Conservation (phyloP, 2,888 invertebrate species). For the Chrysotoxum bicinctum region DNA sequence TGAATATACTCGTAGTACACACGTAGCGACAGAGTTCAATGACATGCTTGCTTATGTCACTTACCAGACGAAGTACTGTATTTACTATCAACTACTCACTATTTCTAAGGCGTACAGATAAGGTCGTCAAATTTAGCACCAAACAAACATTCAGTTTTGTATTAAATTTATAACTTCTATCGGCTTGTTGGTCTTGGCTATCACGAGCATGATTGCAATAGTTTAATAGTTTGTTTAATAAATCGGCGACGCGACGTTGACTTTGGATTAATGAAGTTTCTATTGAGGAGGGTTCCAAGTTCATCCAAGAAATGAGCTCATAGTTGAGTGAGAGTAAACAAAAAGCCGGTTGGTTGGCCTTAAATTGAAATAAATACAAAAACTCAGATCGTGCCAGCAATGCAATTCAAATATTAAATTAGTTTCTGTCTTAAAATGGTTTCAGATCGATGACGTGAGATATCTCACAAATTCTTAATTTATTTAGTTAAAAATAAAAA, state of each 20-base stretch:
- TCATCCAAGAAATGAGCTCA: conserved; percentile 43
- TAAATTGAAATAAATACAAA: neutral
- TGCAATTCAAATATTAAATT: conserved; percentile 36
- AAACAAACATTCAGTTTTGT: neutral
- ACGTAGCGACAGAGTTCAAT: neutral
- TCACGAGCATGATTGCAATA: neutral
- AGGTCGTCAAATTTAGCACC: conserved; percentile 1
- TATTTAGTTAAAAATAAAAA: too few relatives aligned
- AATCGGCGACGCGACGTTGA: neutral
- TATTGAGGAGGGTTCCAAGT: conserved; percentile 50
- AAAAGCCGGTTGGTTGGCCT: conserved; percentile 41
- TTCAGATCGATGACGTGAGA: conserved; percentile 5
- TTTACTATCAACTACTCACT: neutral
- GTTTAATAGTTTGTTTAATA: neutral
- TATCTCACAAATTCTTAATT: neutral
- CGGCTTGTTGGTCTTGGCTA: neutral
- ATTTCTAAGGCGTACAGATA: conserved; percentile 11
- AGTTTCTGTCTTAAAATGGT: conserved; percentile 7
- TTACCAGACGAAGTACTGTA: neutral
- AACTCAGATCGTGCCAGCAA: conserved; percentile 37
- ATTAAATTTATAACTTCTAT: conserved; percentile 12
- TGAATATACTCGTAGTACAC: too few relatives aligned
- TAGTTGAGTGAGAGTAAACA: conserved; percentile 18
- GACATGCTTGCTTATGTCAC: conserved; percentile 3
- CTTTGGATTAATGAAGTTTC: conserved; percentile 16